Conservation (phyloP, 2,797 vertebrate species). For the Chaunax sp. region DNA sequence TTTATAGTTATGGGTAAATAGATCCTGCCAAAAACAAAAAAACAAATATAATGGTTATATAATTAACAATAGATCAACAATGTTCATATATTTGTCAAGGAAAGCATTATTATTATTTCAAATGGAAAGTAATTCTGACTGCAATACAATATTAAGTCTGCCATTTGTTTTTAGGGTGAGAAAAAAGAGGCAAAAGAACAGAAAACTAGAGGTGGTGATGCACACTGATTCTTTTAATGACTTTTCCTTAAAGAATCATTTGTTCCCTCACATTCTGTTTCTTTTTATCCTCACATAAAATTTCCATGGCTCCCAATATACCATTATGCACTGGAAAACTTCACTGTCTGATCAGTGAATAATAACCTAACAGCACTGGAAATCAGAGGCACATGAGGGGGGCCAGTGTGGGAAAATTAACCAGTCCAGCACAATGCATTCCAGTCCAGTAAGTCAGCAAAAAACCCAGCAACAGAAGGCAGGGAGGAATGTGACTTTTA, state of each 20-base stretch:
- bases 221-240: slow-evolving; percentile 63
- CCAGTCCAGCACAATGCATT: slow-evolving; percentile 74
- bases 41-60: not conserved
- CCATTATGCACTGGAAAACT: slow-evolving; percentile 31
- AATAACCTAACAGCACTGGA: slow-evolving; percentile 45
- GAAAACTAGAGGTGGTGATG: slow-evolving; percentile 32
- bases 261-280: slow-evolving; percentile 46
- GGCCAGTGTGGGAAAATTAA: slow-evolving; percentile 67
- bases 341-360: slow-evolving; percentile 32
- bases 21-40: not conserved
- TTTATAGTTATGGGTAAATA: not conserved
- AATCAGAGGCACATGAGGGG: slow-evolving; percentile 64
- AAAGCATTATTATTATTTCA: not conserved
- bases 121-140: not conserved
- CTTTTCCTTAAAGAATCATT: slow-evolving; percentile 46
- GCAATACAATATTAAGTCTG: no score
- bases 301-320: slow-evolving; percentile 20
- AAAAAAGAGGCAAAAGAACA: slow-evolving; percentile 19
- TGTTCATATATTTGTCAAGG: not conserved
- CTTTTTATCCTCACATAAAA: slow-evolving; percentile 35
- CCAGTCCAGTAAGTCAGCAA: slow-evolving; percentile 72
- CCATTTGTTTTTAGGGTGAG: no score
- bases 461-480: slow-evolving; percentile 69
- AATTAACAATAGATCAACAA: not conserved
- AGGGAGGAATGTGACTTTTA: slow-evolving; percentile 75